A percentile compares a stretch with the other conserved stretches of the same genome.
Conservation (phyloP, 2,113 vertebrate genomes). For the Spea multiplicata region DNA sequence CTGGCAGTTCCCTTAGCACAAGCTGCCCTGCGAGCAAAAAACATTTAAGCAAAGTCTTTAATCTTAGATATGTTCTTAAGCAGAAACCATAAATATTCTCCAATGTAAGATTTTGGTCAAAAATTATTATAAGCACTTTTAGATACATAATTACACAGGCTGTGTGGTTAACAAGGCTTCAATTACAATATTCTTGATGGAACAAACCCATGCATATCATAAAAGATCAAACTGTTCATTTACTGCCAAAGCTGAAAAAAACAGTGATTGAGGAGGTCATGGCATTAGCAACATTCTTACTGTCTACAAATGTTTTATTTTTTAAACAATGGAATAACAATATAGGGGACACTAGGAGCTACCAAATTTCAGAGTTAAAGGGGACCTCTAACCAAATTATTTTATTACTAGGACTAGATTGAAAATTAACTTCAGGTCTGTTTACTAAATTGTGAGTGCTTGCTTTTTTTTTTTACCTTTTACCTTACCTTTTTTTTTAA, state of each 20-base stretch:
- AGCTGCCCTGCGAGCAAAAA: conserved; percentile 7
- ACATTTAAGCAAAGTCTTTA: conserved; percentile 23
- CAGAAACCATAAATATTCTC: conserved; percentile 22
- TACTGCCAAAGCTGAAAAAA: conserved; percentile 37
- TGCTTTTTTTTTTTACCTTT: too few relatives aligned
- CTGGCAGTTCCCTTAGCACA: background rate
- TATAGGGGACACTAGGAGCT: background rate
- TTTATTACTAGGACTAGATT: background rate
- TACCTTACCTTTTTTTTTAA: too few relatives aligned
- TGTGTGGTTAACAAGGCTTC: conserved; percentile 34
- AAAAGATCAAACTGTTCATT: conserved; percentile 32
- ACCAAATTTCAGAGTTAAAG: conserved; percentile 14
- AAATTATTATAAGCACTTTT: conserved; percentile 25
- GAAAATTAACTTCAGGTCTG: background rate
- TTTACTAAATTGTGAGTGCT: background rate
- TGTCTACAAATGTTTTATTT: conserved; percentile 18
- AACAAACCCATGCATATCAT: conserved; percentile 34
- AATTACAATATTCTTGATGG: conserved; percentile 33
- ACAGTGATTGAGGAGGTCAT: conserved; percentile 26
- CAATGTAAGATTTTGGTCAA: conserved; percentile 7
- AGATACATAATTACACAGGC: conserved; percentile 29
- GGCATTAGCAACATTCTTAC: conserved; percentile 21
- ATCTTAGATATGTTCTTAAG: conserved; percentile 28
- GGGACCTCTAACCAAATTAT: too few relatives aligned
- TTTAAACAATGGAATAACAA: conserved; percentile 22